phyloP scores from a whole-genome alignment of 2,797 vertebrate genomes.

The Enteromius radiatus region DNA sequence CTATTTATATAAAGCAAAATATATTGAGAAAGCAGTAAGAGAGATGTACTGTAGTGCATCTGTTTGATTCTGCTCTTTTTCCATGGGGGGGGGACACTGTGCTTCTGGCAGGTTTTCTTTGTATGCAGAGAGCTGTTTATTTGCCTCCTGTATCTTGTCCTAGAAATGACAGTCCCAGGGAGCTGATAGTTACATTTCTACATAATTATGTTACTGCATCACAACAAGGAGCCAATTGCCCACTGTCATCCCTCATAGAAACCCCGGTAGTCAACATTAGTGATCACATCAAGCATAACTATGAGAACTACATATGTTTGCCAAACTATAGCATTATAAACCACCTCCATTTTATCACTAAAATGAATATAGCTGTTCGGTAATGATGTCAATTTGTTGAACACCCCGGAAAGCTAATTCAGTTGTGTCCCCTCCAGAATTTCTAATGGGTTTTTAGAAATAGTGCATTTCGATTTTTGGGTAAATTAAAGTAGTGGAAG shows the following conservation, averaged over 20 bases:
- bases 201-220: neutral
- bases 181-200: conserved; percentile 13
- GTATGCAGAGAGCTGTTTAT: conserved; percentile 82
- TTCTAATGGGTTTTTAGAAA: neutral
- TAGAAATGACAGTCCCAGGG: conserved; percentile 85
- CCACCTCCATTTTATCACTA: neutral
- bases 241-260: conserved; percentile 35
- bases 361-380: neutral
- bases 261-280: neutral
- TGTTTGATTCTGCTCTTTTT: conserved; percentile 79
- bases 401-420: neutral
- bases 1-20: neutral
- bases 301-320: neutral
- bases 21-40: conserved; percentile 17
- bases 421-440: neutral
- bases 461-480: neutral
- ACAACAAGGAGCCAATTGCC: conserved; percentile 14
- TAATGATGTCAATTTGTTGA: neutral
- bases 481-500: neutral
- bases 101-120: conserved; percentile 78
- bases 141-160: conserved; percentile 82
- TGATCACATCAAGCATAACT: neutral
- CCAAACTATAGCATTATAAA: neutral
- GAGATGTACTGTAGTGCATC: conserved; percentile 73
- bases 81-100: conserved; percentile 73